A percentile compares a stretch with the other conserved stretches of the same genome.
Evolutionary conservation across 2,888 invertebrate genomes (phyloP).

Genomic region (Tipula vernalis): DNA sequence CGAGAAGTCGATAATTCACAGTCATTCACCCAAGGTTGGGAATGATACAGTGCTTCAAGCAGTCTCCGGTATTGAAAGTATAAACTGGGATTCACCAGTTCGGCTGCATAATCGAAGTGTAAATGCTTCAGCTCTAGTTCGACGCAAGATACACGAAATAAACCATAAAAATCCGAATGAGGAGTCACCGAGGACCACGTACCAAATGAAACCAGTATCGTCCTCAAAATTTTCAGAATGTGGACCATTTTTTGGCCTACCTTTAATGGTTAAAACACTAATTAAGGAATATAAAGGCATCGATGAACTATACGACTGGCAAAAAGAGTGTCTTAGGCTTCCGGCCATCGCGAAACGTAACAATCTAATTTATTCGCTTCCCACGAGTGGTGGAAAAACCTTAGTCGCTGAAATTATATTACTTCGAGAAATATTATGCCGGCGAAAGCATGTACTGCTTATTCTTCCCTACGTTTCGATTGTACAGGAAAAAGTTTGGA

Average conservation of each 20-base stretch:
- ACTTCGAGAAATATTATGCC: constrained; percentile 68
- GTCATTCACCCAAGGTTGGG: not conserved
- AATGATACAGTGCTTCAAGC: not conserved
- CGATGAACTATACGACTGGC: constrained; percentile 82
- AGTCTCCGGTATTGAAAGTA: constrained; percentile 16
- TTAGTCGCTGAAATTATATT: constrained; percentile 92
- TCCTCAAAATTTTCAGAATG: constrained; percentile 17
- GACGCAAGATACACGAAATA: not conserved
- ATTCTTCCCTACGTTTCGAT: constrained; percentile 91
- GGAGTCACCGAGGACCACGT: not conserved
- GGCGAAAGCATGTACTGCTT: constrained; percentile 72
- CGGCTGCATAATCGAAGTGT: not conserved
- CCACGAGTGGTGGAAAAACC: constrained; percentile 96
- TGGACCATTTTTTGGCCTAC: constrained; percentile 67
- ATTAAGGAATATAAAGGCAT: constrained; percentile 68
- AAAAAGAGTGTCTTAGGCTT: constrained; percentile 76
- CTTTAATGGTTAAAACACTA: constrained; percentile 52
- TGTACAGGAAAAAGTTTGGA: constrained; percentile 85
- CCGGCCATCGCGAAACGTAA: constrained; percentile 54
- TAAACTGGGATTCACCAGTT: not conserved
- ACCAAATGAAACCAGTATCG: not conserved
- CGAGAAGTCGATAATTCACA: constrained; percentile 40
- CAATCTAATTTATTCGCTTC: constrained; percentile 85
- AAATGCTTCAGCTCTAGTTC: constrained; percentile 12
- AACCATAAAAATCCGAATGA: not conserved